Base-by-base conservation (phyloP, 2,113 vertebrate genomes). In the Tangachromis dhanisi region DNA sequence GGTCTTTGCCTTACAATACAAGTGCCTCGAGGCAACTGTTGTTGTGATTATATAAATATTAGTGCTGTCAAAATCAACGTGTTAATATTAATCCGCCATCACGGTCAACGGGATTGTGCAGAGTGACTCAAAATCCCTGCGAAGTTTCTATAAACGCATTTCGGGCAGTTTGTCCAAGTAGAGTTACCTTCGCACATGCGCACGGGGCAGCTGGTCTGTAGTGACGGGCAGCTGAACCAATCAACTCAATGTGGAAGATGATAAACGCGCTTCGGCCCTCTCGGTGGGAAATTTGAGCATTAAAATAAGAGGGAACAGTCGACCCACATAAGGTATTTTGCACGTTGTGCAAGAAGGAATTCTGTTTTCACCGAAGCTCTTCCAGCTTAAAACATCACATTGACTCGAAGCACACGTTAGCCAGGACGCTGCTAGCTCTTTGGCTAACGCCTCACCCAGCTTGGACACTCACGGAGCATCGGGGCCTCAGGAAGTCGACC, bases 41-140 rank as follows among this genome's bases (percentile, higher is more conserved):
- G 33, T 21, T 66, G 19, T 66, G 19, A 66, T 66, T 66, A 38
- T 38, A 38, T 3, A 13, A 63, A 63, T 7, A 63, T 1, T 9
- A 29, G 24, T 29, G 55, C 4, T 57, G 55, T 29, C 55, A 57
- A 29, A 57, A 57, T 57, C 1, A 57, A 26, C 4, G 4, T 5
- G 12, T 26, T 57, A 57, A 57, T 0, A 57, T 57, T 26, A 26
- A 26, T 57, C 54, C 1, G 1, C 54, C 54, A 57, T 24, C 53
- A 24, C 11, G 2, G 6, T 0, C 10, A 24, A 24, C 6, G 0
- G 6, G 21, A 55, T 55, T 54, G 53, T 54, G n/a, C 53, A 54
- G 53, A 54, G 4, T 3, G 53, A 54, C 10, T 24, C 53, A 54
- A 8, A 54, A 24, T 54, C 10, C n/a, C 53, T 54, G 53, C 10